phyloP scores from a whole-genome alignment of 2,888 invertebrate species.

The Cantharis nigra region DNA sequence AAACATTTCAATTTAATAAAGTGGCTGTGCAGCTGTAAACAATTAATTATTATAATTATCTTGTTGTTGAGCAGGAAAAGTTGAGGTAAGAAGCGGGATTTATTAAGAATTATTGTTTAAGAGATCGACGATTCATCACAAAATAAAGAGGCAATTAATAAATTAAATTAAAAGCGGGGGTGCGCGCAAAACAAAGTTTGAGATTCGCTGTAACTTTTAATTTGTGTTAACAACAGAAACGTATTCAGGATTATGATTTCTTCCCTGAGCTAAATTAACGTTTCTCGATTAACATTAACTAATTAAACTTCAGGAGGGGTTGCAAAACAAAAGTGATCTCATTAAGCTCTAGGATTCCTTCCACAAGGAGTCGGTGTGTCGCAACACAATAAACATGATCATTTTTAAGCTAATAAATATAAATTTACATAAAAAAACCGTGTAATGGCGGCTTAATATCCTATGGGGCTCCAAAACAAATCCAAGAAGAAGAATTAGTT shows the following conservation, averaged over 20 bases:
- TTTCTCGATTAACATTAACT: not conserved
- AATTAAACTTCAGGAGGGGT: not conserved
- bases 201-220: not conserved
- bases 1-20: not conserved
- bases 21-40: not conserved
- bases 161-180: not conserved
- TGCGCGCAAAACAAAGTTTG: not conserved
- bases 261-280: not conserved
- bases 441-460: too few species aligned
- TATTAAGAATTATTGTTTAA: constrained; percentile 12
- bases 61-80: not conserved
- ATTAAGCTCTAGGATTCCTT: not conserved
- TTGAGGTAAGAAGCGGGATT: not conserved
- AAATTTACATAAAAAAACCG: too few species aligned
- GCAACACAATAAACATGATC: too few species aligned
- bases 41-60: not conserved
- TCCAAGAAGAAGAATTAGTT: too few species aligned
- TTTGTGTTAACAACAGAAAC: not conserved
- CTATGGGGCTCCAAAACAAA: too few species aligned
- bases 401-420: too few species aligned
- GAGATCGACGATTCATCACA: constrained; percentile 5
- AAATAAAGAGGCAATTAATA: constrained; percentile 12
- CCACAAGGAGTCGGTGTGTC: not conserved
- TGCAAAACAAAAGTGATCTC: not conserved
- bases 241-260: not conserved